Evolutionary conservation across 2,888 invertebrate genomes (phyloP).

Genomic region (Drosophila mercatorum): DNA sequence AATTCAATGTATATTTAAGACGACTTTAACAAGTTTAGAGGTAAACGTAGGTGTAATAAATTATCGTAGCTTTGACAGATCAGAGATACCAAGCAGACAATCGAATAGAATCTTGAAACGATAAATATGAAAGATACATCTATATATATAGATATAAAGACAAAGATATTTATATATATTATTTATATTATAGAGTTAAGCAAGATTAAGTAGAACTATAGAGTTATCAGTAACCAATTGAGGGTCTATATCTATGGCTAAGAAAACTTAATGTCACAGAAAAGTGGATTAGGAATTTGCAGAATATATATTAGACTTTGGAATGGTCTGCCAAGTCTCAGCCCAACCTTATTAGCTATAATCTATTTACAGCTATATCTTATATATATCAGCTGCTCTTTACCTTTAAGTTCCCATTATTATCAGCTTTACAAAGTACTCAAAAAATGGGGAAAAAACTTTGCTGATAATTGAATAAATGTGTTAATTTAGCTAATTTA

Average conservation of each 20-base stretch:
- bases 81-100: background rate
- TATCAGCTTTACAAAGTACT: background rate
- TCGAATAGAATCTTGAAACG: background rate
- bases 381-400: background rate
- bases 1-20: background rate
- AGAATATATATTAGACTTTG: no score
- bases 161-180: no score
- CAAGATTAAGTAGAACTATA: no score
- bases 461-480: conserved; percentile 12
- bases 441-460: background rate
- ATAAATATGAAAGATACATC: no score
- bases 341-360: background rate
- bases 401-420: background rate
- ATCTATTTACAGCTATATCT: no score
- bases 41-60: background rate
- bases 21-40: background rate
- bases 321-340: no score
- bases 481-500: conserved; percentile 8
- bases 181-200: no score
- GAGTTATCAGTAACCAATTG: no score
- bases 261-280: no score
- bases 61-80: background rate
- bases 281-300: no score
- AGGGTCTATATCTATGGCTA: no score
- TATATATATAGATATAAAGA: no score